Percentiles rank a stretch among this genome's conserved stretches.
These are phyloP conservation scores for Micromesistius poutassou DNA, from an alignment of 2,797 vertebrate species.

Conservation along the genomic window DNA sequence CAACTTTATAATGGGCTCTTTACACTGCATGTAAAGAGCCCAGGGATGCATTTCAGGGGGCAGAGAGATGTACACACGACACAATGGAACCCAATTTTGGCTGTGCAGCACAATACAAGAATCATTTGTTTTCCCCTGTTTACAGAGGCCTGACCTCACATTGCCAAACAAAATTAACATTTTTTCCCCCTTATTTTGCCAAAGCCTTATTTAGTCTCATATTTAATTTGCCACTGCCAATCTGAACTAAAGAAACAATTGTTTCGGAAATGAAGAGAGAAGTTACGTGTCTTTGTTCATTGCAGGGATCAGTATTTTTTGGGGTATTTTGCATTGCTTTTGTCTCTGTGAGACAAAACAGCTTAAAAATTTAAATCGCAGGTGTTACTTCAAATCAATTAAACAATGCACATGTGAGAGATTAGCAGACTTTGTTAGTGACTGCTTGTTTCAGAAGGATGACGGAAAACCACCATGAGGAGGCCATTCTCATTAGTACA, in stretches of 20 bases:
- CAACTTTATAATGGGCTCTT: not conserved
- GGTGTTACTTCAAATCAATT: not conserved
- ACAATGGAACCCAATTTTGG: not conserved
- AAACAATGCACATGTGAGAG: not conserved
- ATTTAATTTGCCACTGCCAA: not conserved
- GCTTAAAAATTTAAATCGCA: not conserved
- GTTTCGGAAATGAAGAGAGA: too few species aligned
- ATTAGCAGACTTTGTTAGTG: not conserved
- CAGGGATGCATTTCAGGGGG: not conserved
- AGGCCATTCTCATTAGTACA: not conserved
- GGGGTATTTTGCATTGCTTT: not conserved
- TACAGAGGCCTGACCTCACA: not conserved
- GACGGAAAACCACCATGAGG: not conserved
- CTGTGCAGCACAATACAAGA: not conserved
- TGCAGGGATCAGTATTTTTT: not conserved
- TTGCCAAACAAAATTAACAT: not conserved
- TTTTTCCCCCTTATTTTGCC: not conserved
- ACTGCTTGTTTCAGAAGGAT: not conserved
- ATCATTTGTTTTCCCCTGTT: not conserved
- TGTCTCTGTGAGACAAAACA: not conserved
- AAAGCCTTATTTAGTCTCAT: not conserved
- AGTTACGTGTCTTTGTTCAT: not conserved
- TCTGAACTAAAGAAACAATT: not conserved
- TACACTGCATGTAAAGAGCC: not conserved
- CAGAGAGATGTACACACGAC: not conserved